Evolutionary conservation across 2,113 vertebrate species (phyloP).

Genomic region (Mirounga angustirostris): DNA sequence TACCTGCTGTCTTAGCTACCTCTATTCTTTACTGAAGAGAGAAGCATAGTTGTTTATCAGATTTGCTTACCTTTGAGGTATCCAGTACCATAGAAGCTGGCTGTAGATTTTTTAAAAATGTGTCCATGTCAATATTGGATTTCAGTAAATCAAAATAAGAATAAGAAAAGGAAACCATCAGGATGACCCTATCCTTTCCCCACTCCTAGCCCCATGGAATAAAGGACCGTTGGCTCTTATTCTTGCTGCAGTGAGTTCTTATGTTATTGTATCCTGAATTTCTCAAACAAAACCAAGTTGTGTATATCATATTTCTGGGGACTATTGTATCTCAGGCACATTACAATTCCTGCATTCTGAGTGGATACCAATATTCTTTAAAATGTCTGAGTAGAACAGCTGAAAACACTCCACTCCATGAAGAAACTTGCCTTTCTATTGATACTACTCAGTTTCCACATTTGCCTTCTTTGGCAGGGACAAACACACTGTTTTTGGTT

Average conservation of each 20-base stretch:
- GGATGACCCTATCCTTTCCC: background rate
- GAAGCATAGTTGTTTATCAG: background rate
- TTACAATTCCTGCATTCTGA: background rate
- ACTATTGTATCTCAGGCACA: background rate
- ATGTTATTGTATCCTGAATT: background rate
- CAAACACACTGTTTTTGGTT: background rate
- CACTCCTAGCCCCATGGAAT: background rate
- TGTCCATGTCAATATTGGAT: background rate
- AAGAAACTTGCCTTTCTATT: background rate
- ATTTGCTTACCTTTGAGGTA: background rate
- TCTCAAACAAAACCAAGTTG: background rate
- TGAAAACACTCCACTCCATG: background rate
- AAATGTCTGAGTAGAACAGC: background rate
- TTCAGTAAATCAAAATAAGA: conserved; percentile 36
- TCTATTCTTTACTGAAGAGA: background rate
- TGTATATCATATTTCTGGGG: background rate
- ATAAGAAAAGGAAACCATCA: background rate
- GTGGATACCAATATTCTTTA: background rate
- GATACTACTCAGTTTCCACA: background rate
- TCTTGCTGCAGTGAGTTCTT: background rate
- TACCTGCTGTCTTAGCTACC: background rate
- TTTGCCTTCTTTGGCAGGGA: background rate
- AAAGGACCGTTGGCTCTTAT: background rate
- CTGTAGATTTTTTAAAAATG: background rate
- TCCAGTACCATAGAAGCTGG: background rate